These are phyloP conservation scores for Syngnathus acus DNA, from an alignment of 2,797 vertebrate genomes.

Conservation along the genomic window DNA sequence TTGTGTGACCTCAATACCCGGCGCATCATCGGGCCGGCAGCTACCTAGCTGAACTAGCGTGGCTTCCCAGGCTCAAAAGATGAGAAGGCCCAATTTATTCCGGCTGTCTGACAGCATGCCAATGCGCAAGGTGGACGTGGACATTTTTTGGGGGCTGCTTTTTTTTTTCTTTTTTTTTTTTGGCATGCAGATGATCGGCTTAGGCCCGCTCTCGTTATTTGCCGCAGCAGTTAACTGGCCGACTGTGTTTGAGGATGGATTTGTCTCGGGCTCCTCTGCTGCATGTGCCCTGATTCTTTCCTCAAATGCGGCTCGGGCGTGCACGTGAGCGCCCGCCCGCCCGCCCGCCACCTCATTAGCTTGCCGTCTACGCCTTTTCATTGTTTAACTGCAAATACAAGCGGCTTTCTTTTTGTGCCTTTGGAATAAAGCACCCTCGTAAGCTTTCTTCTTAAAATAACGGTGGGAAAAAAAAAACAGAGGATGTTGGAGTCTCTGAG, in stretches of 20 bases:
- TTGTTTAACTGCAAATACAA: constrained; percentile 1
- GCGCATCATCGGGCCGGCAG: neutral
- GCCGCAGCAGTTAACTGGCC: neutral
- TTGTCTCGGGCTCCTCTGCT: neutral
- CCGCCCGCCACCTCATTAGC: neutral
- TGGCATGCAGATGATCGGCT: neutral
- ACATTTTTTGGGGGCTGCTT: neutral
- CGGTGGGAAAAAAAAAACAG: too few species aligned
- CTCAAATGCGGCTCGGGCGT: neutral
- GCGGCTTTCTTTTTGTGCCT: neutral
- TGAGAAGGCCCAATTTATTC: constrained; percentile 1
- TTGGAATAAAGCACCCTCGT: neutral
- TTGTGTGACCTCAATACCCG: too few species aligned
- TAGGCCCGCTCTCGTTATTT: constrained; percentile 1
- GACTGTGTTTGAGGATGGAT: neutral
- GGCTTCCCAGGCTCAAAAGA: neutral
- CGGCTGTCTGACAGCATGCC: neutral
- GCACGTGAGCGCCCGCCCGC: neutral
- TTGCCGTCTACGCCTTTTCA: neutral
- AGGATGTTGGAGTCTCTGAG: too few species aligned
- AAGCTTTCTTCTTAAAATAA: neutral
- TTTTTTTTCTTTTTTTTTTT: neutral
- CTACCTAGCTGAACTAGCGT: neutral
- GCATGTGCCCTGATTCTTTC: neutral
- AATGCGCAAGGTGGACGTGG: neutral